A percentile compares a stretch with the other conserved stretches of the same genome.
Evolutionary conservation across 1,140 invertebrate species (phyloP).

Genomic region (Tetramorium simillimum): DNA sequence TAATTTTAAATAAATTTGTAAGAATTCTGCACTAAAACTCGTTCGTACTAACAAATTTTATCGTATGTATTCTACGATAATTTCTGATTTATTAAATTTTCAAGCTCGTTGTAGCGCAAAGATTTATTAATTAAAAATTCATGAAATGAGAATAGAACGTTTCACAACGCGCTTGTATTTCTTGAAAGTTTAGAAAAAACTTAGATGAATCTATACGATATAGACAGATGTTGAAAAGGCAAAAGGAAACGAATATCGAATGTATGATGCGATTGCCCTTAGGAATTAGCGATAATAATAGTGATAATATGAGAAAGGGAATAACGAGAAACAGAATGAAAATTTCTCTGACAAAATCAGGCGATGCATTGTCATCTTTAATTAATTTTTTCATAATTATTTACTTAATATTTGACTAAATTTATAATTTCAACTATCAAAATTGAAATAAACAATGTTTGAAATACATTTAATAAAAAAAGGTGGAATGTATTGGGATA

Average conservation of each 20-base stretch:
- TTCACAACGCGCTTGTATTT: conserved; percentile 49
- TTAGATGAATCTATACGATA: conserved; percentile 52
- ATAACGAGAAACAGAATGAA: conserved; percentile 43
- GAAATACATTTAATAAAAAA: neutral
- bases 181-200: conserved; percentile 55
- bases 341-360: conserved; percentile 33
- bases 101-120: conserved; percentile 21
- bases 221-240: conserved; percentile 42
- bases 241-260: conserved; percentile 14
- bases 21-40: conserved; percentile 19
- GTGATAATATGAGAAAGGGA: conserved; percentile 3
- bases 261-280: conserved; percentile 46
- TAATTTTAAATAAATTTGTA: conserved; percentile 4
- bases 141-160: conserved; percentile 28
- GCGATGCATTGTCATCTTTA: conserved; percentile 25
- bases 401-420: conserved; percentile 3
- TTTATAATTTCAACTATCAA: conserved; percentile 6
- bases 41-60: conserved; percentile 32
- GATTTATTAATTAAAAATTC: conserved; percentile 33
- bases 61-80: neutral
- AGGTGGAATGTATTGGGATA: neutral
- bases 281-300: conserved; percentile 51
- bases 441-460: neutral
- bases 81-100: conserved; percentile 27
- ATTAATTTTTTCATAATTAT: neutral